Evolutionary conservation across 2,113 vertebrate genomes (phyloP).

Genomic region (Toxotes jaculatrix): DNA sequence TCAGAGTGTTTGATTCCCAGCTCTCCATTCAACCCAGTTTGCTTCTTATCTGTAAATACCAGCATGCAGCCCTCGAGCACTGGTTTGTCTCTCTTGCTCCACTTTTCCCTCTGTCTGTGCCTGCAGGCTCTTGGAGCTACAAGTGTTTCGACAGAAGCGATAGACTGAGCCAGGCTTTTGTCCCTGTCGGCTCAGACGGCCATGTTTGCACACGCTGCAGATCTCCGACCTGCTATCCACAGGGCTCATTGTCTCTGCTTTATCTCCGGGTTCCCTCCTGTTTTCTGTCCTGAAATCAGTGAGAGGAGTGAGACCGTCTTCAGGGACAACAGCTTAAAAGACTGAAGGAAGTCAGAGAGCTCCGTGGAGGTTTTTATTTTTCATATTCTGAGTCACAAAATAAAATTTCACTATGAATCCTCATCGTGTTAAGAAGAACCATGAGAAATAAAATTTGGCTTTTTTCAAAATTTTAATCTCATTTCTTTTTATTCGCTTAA

Average conservation of each 20-base stretch:
- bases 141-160: slow-evolving; percentile 58
- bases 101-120: slow-evolving; percentile 44
- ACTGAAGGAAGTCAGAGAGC: neutral
- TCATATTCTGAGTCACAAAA: neutral
- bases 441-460: neutral
- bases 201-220: slow-evolving; percentile 59
- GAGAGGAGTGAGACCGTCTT: slow-evolving; percentile 30
- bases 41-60: slow-evolving; percentile 65
- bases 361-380: neutral
- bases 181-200: slow-evolving; percentile 38
- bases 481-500: neutral
- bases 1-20: slow-evolving; percentile 63
- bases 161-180: slow-evolving; percentile 48
- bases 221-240: slow-evolving; percentile 39
- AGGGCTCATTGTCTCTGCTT: neutral
- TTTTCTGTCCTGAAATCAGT: slow-evolving; percentile 13
- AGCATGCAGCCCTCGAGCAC: slow-evolving; percentile 17
- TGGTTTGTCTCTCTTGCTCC: slow-evolving; percentile 28
- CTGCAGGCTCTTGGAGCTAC: slow-evolving; percentile 64
- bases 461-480: neutral
- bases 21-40: slow-evolving; percentile 44
- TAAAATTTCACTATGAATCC: neutral
- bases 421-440: neutral
- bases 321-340: slow-evolving; percentile 6
- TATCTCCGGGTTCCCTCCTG: neutral